Evolutionary conservation across 2,797 vertebrate genomes (phyloP).

Genomic region (Halcyon leucocephala): DNA sequence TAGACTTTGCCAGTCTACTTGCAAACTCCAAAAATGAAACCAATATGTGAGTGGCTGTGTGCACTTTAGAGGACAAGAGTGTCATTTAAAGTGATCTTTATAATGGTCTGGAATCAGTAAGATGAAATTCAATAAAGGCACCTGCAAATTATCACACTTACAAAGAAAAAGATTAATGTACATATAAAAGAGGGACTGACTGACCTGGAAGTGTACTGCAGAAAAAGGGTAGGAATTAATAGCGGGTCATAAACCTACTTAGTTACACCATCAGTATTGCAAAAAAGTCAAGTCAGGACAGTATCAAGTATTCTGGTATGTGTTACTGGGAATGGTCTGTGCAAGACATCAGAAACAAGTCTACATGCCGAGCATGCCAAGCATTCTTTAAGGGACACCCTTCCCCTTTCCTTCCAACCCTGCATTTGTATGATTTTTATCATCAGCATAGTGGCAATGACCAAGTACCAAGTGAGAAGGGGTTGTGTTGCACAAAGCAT

Average conservation of each 20-base stretch:
- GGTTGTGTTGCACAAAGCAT: not conserved
- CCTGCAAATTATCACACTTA: not conserved
- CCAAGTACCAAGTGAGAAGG: not conserved
- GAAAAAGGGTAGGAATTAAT: not conserved
- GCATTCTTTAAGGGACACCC: not conserved
- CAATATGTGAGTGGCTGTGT: not conserved
- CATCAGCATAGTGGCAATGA: rapidly evolving
- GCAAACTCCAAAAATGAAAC: conserved; percentile 21
- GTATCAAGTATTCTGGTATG: not conserved
- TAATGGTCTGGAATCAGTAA: conserved; percentile 38
- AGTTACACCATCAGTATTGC: not conserved
- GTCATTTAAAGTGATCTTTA: conserved; percentile 14
- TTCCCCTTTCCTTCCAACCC: not conserved
- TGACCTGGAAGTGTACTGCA: not conserved
- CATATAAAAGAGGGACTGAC: not conserved
- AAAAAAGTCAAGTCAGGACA: not conserved
- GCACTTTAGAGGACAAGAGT: not conserved
- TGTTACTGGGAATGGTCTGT: not conserved
- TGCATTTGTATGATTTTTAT: not conserved
- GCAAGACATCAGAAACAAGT: not conserved
- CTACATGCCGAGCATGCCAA: not conserved
- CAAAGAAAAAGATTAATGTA: not conserved
- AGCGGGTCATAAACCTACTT: not conserved
- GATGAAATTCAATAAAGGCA: conserved; percentile 33
- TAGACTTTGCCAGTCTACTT: not conserved